Evolutionary conservation across 2,888 invertebrate species (phyloP).

Genomic region (Vannuccia rotundouncinata): DNA sequence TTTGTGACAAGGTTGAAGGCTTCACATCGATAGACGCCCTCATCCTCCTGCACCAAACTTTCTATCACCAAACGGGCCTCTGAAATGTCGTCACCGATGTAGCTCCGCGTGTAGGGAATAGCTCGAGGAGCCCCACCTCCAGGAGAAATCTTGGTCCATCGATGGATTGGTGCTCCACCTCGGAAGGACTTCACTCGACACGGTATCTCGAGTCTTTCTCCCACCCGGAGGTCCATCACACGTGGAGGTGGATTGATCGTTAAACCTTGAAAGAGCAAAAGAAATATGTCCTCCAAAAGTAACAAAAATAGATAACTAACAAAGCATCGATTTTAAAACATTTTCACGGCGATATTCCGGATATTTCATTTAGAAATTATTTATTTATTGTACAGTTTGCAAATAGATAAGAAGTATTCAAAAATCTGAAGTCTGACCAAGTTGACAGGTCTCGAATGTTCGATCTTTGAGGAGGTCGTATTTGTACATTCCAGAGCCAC

Average conservation of each 20-base stretch:
- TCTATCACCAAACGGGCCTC: background rate
- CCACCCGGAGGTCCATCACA: background rate
- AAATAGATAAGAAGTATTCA: too few species aligned
- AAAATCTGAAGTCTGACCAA: too few species aligned
- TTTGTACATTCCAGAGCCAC: conserved; percentile 23
- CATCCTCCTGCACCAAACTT: background rate
- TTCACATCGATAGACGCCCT: conserved; percentile 13
- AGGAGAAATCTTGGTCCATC: conserved; percentile 24
- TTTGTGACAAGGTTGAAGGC: conserved; percentile 18
- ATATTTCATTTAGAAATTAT: too few species aligned
- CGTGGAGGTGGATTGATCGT: background rate
- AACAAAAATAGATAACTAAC: too few species aligned
- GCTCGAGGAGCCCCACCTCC: background rate
- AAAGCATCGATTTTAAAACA: too few species aligned
- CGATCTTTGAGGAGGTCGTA: conserved; percentile 8
- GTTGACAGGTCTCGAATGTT: conserved; percentile 24
- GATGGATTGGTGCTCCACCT: conserved; percentile 12
- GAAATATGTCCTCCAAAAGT: too few species aligned
- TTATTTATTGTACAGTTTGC: too few species aligned
- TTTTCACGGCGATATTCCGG: too few species aligned
- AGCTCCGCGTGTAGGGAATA: background rate
- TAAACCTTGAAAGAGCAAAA: too few species aligned
- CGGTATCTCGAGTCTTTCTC: conserved; percentile 7
- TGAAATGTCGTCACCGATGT: background rate
- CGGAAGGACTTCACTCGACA: conserved; percentile 17